These are phyloP conservation scores for Micoletzkya japonica DNA, from an alignment of 2,888 invertebrate genomes.

Conservation along the genomic window DNA sequence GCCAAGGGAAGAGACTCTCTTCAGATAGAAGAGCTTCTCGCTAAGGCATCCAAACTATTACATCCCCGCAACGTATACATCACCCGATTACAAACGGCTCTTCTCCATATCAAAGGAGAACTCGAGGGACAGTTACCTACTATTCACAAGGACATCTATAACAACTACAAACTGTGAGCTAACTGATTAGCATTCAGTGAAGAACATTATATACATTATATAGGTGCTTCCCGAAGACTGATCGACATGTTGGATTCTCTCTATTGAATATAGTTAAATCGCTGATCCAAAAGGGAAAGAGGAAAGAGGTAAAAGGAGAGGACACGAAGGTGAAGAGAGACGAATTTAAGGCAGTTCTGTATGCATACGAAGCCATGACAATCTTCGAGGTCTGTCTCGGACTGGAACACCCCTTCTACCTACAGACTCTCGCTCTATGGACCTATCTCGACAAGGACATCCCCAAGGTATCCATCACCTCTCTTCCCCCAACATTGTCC, in stretches of 20 bases:
- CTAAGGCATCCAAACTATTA: constrained; percentile 29
- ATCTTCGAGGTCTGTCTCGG: constrained; percentile 63
- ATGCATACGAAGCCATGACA: constrained; percentile 63
- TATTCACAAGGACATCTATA: constrained; percentile 45
- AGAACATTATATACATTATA: neutral
- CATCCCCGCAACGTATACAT: constrained; percentile 37
- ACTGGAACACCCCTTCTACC: constrained; percentile 61
- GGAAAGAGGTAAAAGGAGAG: constrained; percentile 45
- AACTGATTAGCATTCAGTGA: neutral
- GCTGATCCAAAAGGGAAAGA: constrained; percentile 49
- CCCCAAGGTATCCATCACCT: constrained; percentile 30
- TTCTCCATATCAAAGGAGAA: constrained; percentile 29
- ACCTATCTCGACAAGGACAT: constrained; percentile 55
- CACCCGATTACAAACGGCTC: constrained; percentile 33
- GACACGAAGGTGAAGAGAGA: neutral
- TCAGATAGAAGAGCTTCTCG: constrained; percentile 19
- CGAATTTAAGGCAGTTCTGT: constrained; percentile 48
- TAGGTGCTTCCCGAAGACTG: constrained; percentile 59
- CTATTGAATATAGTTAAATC: constrained; percentile 57
- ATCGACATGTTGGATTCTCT: constrained; percentile 60
- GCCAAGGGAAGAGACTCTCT: neutral
- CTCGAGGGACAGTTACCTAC: constrained; percentile 9
- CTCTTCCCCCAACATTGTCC: too few species aligned
- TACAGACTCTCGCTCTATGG: constrained; percentile 61
- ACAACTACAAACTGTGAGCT: constrained; percentile 40